Conservation (phyloP, 2,113 vertebrate genomes). For the Carassius gibelio region DNA sequence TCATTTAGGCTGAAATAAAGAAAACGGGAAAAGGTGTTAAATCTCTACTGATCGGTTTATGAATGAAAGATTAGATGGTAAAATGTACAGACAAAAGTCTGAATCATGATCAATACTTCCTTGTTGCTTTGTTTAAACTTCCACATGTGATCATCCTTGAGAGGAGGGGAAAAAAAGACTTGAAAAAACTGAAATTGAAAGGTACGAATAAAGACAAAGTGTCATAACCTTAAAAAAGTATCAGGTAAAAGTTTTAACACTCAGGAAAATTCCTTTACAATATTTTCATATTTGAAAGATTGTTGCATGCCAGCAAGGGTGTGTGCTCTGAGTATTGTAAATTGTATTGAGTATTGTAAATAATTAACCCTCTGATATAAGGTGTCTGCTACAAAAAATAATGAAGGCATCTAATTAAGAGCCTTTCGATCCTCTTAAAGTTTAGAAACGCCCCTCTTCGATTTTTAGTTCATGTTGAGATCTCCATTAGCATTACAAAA, state of each 20-base stretch:
- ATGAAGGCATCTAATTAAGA: not conserved
- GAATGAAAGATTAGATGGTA: not conserved
- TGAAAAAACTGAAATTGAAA: not conserved
- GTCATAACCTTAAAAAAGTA: not conserved
- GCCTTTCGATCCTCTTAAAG: not conserved
- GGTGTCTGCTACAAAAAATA: no score
- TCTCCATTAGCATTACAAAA: not conserved
- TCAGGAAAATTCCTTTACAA: constrained; percentile 15
- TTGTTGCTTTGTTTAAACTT: not conserved
- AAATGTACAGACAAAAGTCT: not conserved
- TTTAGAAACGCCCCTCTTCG: not conserved
- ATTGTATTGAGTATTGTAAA: not conserved
- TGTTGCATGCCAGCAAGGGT: not conserved
- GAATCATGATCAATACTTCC: not conserved
- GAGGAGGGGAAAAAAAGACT: not conserved
- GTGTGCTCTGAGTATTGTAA: not conserved
- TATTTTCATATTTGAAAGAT: not conserved
- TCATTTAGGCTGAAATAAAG: constrained; percentile 52
- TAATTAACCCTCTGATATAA: not conserved
- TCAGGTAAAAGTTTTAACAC: not conserved
- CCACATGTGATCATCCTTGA: not conserved
- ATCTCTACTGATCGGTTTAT: not conserved
- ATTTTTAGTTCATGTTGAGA: not conserved
- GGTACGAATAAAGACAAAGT: constrained; percentile 25
- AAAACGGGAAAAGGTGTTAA: not conserved